Evolutionary conservation across 2,888 invertebrate species (phyloP).

Genomic region (Neuroscelio doddi): DNA sequence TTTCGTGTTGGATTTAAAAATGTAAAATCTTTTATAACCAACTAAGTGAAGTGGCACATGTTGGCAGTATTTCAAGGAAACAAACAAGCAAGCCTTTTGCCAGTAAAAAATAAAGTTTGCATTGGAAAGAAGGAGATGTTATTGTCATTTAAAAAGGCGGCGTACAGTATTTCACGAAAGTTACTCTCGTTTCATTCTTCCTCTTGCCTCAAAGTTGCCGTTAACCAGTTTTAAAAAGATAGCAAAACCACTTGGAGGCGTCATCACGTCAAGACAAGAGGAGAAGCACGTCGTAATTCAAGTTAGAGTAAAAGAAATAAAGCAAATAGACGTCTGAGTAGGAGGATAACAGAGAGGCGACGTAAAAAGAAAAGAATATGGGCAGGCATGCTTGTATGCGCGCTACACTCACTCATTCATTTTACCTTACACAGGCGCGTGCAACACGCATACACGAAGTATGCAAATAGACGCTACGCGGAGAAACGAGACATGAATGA

Average conservation of each 20-base stretch:
- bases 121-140: not conserved
- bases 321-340: constrained; percentile 40
- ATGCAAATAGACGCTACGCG: constrained; percentile 39
- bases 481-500: constrained; percentile 38
- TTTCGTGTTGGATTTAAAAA: too few species aligned
- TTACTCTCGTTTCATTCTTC: constrained; percentile 1
- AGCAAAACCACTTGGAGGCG: constrained; percentile 45
- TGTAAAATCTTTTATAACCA: too few species aligned
- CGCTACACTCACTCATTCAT: constrained; percentile 20
- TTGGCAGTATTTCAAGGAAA: too few species aligned
- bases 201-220: constrained; percentile 34
- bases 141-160: not conserved
- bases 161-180: constrained; percentile 30
- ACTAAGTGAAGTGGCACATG: too few species aligned
- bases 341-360: constrained; percentile 39
- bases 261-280: constrained; percentile 43
- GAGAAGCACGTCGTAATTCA: constrained; percentile 48
- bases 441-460: constrained; percentile 12
- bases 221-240: constrained; percentile 46
- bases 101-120: too few species aligned
- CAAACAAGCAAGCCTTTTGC: too few species aligned
- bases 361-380: constrained; percentile 25
- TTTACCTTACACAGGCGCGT: constrained; percentile 8
- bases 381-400: constrained; percentile 15
- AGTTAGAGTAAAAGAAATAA: constrained; percentile 44